These are phyloP conservation scores for Karalla daura DNA, from an alignment of 2,797 vertebrate genomes.

Conservation along the genomic window DNA sequence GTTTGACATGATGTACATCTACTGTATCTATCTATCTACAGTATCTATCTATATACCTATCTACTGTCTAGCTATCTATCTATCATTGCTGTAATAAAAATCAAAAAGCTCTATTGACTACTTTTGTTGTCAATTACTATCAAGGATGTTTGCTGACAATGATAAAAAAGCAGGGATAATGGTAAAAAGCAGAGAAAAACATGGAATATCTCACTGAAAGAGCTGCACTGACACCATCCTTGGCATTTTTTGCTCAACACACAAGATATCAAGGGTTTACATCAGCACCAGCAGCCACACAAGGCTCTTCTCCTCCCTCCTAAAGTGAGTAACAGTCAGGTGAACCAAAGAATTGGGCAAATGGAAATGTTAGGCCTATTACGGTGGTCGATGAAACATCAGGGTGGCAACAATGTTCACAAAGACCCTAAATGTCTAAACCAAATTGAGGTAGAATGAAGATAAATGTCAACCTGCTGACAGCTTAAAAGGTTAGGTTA, in stretches of 20 bases:
- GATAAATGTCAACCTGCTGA: background rate
- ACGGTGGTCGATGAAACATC: too few relatives aligned
- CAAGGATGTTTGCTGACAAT: background rate
- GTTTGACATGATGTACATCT: too few relatives aligned
- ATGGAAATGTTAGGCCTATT: background rate
- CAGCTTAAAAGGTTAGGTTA: background rate
- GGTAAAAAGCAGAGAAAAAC: background rate
- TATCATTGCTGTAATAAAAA: too few relatives aligned
- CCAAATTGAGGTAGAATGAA: too few relatives aligned
- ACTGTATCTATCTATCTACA: too few relatives aligned
- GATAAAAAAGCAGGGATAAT: too few relatives aligned
- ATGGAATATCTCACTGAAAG: background rate
- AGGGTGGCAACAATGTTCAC: too few relatives aligned
- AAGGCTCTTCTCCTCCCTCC: background rate
- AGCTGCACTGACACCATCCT: background rate
- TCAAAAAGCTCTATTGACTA: too few relatives aligned
- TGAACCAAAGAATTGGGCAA: background rate
- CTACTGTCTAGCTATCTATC: too few relatives aligned
- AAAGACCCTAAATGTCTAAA: too few relatives aligned
- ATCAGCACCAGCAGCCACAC: background rate
- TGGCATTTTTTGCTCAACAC: background rate
- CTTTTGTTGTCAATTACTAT: too few relatives aligned
- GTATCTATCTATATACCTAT: too few relatives aligned
- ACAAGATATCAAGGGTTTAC: background rate
- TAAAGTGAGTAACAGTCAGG: background rate